phyloP scores from a whole-genome alignment of 2,888 invertebrate species.

The Rotaria sp. region DNA sequence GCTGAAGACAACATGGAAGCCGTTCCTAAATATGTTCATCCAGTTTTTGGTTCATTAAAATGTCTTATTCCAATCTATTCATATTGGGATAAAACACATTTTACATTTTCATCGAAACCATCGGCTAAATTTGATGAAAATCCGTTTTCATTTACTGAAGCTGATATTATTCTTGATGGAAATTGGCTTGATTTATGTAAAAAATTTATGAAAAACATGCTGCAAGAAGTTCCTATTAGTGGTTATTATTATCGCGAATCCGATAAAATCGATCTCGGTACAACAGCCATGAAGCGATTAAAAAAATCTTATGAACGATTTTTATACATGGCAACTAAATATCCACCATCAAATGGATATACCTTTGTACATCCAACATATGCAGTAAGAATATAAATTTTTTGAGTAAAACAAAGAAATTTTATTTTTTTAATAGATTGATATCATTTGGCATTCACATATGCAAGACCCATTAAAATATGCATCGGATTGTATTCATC shows the following conservation, averaged over 20 bases:
- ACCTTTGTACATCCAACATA: background rate
- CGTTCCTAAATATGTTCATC: background rate
- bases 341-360: background rate
- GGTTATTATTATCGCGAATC: background rate
- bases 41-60: background rate
- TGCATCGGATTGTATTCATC: background rate
- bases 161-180: background rate
- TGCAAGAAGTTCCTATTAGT: background rate
- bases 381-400: background rate
- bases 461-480: constrained; percentile 1
- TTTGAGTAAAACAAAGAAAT: background rate
- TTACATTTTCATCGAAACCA: background rate
- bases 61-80: background rate
- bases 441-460: constrained; percentile 16
- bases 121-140: background rate
- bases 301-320: background rate
- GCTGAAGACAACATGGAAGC: background rate
- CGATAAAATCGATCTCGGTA: background rate
- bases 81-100: constrained; percentile 9
- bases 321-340: background rate
- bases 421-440: background rate
- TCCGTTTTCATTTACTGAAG: constrained; percentile 14
- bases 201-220: background rate
- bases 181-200: background rate
- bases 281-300: background rate